A percentile compares a stretch with the other conserved stretches of the same genome.
Conservation (phyloP, 2,113 vertebrate genomes). For the Psittacus erithacus region DNA sequence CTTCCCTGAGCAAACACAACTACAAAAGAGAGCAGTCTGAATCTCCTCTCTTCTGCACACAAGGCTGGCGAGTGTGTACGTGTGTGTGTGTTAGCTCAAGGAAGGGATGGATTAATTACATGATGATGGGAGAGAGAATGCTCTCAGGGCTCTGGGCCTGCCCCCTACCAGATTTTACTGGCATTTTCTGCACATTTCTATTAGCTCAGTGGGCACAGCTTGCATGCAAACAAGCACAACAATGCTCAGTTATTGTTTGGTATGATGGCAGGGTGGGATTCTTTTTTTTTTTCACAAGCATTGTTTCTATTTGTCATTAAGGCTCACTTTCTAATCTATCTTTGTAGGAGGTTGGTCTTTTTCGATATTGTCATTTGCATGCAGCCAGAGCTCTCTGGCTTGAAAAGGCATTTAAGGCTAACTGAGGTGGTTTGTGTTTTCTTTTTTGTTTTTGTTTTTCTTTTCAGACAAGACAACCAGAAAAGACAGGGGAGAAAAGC, state of each 20-base stretch:
- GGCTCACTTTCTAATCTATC: conserved; percentile 54
- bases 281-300: neutral
- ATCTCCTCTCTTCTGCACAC: neutral
- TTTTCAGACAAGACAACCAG: neutral
- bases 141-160: neutral
- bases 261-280: conserved; percentile 13
- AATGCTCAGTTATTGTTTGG: conserved; percentile 22
- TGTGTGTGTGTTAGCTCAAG: neutral
- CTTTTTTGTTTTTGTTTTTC: neutral
- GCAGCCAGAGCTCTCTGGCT: neutral
- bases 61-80: neutral
- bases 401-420: conserved; percentile 42
- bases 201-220: neutral
- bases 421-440: neutral
- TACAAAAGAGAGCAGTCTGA: neutral
- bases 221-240: neutral
- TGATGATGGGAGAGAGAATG: neutral
- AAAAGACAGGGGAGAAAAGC: neutral
- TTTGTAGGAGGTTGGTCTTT: conserved; percentile 17
- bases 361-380: conserved; percentile 3
- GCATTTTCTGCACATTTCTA: conserved; percentile 8
- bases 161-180: conserved; percentile 17
- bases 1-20: neutral
- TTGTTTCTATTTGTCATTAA: conserved; percentile 62
- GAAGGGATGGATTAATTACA: neutral